These are phyloP conservation scores for Limenitis arthemis DNA, from an alignment of 2,888 invertebrate species.

Conservation along the genomic window DNA sequence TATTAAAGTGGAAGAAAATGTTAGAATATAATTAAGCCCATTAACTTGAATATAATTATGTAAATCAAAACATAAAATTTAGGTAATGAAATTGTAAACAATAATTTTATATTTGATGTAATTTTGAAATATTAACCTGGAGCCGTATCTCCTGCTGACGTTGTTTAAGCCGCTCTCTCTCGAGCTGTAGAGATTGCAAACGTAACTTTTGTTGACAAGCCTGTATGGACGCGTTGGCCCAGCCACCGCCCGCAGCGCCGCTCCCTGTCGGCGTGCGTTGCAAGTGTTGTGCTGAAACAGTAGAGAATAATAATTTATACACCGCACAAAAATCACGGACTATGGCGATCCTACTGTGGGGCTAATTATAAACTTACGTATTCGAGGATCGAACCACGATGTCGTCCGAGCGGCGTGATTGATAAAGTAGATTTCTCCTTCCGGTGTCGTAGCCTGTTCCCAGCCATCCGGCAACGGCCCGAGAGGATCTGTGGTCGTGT, in stretches of 20 bases:
- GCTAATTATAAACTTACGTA: slow-evolving; percentile 81
- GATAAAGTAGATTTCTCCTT: slow-evolving; percentile 91
- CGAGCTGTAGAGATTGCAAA: slow-evolving; percentile 87
- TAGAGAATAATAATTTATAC: no score
- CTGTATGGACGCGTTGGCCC: slow-evolving; percentile 74
- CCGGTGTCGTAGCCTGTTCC: slow-evolving; percentile 89
- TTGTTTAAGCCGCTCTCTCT: slow-evolving; percentile 89
- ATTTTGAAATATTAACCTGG: slow-evolving; percentile 73
- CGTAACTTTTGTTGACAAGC: slow-evolving; percentile 83
- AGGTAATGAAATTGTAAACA: background rate
- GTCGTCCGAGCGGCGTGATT: slow-evolving; percentile 95
- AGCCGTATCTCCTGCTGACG: slow-evolving; percentile 91
- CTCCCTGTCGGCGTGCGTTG: slow-evolving; percentile 64
- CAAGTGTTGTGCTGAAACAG: slow-evolving; percentile 67
- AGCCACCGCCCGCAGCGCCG: slow-evolving; percentile 62
- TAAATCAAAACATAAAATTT: background rate
- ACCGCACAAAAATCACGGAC: no score
- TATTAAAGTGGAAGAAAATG: background rate
- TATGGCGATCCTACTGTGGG: background rate
- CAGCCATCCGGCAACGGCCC: slow-evolving; percentile 89
- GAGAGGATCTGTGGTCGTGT: slow-evolving; percentile 71
- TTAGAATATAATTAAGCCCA: no score
- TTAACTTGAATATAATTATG: background rate
- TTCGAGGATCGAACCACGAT: slow-evolving; percentile 98
- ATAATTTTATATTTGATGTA: background rate